These are phyloP conservation scores for Pipistrellus nathusii DNA, from an alignment of 2,797 vertebrate genomes.

Conservation along the genomic window DNA sequence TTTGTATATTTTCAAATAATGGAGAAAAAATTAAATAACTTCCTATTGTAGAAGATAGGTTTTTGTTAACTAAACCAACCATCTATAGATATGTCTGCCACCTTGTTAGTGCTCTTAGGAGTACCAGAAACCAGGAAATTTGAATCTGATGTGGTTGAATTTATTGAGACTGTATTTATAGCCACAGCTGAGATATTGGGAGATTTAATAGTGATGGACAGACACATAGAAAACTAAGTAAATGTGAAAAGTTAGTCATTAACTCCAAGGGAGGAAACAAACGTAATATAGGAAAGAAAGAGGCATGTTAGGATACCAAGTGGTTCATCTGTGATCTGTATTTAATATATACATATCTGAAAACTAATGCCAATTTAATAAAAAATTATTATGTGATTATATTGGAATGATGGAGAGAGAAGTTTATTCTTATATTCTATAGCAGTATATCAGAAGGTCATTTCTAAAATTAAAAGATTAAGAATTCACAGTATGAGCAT, in stretches of 20 bases:
- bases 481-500: not conserved
- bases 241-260: not conserved
- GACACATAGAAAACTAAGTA: not conserved
- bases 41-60: not conserved
- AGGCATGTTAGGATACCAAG: not conserved
- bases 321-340: not conserved
- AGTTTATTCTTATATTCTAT: not conserved
- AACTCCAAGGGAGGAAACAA: not conserved
- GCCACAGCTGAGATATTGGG: not conserved
- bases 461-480: constrained; percentile 58
- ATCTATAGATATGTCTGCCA: not conserved
- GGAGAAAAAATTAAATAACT: constrained; percentile 2
- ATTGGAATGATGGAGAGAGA: not conserved
- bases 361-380: not conserved
- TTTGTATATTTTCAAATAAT: constrained; percentile 42
- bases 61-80: constrained; percentile 31
- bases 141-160: not conserved
- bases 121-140: not conserved
- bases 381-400: not conserved
- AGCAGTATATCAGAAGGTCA: constrained; percentile 4
- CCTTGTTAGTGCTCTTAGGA: not conserved
- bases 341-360: not conserved
- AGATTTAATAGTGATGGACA: not conserved
- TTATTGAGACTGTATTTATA: not conserved
- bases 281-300: not conserved